These are phyloP conservation scores for Elgaria multicarinata DNA, from an alignment of 2,113 vertebrate species.

Conservation along the genomic window DNA sequence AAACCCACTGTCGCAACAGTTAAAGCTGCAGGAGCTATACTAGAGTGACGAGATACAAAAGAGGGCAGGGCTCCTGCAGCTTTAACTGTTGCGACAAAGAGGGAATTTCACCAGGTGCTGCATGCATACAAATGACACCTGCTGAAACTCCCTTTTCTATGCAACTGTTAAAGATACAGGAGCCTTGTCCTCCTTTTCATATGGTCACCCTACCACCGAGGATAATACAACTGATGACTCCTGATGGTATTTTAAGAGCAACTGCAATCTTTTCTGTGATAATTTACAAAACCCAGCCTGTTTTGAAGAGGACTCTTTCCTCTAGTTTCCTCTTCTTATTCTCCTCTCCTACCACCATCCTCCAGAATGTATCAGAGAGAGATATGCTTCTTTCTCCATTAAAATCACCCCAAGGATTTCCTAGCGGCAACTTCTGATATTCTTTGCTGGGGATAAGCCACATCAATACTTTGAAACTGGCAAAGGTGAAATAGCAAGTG, in stretches of 20 bases:
- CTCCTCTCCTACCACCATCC: not conserved
- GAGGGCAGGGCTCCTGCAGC: too few relatives aligned
- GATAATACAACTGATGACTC: not conserved
- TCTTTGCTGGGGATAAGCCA: constrained; percentile 9
- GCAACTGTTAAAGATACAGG: too few relatives aligned
- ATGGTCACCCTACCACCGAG: too few relatives aligned
- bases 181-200: too few relatives aligned
- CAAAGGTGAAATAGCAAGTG: constrained; percentile 15
- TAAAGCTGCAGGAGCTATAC: too few relatives aligned
- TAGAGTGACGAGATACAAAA: too few relatives aligned
- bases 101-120: too few relatives aligned
- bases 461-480: not conserved
- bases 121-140: too few relatives aligned
- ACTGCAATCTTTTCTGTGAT: not conserved
- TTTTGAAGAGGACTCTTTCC: not conserved
- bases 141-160: too few relatives aligned
- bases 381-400: not conserved
- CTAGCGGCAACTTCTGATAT: not conserved
- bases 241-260: not conserved
- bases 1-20: too few relatives aligned
- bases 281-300: not conserved
- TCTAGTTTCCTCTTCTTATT: not conserved
- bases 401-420: not conserved
- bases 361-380: not conserved
- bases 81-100: too few relatives aligned